Evolutionary conservation across 2,797 vertebrate genomes (phyloP).

Genomic region (Nannoperca obscura): DNA sequence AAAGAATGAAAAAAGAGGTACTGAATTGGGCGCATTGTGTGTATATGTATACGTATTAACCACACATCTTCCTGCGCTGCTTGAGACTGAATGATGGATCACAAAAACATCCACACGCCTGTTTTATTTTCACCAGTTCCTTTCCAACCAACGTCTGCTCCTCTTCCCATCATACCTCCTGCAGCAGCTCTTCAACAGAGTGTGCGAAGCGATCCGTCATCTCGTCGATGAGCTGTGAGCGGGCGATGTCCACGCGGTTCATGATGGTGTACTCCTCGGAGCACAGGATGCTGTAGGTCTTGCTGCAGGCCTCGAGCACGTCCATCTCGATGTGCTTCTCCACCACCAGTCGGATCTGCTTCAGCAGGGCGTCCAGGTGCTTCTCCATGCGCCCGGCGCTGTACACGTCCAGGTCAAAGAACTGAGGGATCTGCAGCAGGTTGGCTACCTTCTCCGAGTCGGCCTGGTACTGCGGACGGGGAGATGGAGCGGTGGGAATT

Average conservation of each 20-base stretch:
- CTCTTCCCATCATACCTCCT: conserved; percentile 86
- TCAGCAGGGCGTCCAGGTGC: conserved; percentile 96
- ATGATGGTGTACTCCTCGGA: conserved; percentile 99
- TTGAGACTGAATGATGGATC: not conserved
- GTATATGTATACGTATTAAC: not conserved
- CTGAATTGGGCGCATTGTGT: no score
- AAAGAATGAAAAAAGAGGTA: no score
- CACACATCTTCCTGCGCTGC: not conserved
- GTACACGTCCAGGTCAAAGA: conserved; percentile 98
- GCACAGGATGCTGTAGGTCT: conserved; percentile 99
- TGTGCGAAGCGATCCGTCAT: conserved; percentile 96
- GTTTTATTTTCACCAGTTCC: not conserved
- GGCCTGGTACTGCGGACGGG: conserved; percentile 89
- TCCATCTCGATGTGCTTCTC: conserved; percentile 98
- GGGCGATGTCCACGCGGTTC: conserved; percentile 98
- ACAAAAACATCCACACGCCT: not conserved
- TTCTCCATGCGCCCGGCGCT: conserved; percentile 88
- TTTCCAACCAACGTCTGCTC: not conserved
- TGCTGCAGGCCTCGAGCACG: conserved; percentile 98
- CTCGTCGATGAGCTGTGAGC: conserved; percentile 98
- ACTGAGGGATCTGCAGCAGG: conserved; percentile 97
- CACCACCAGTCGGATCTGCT: conserved; percentile 98
- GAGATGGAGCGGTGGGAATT: not conserved
- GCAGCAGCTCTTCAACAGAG: conserved; percentile 96
- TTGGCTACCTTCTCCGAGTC: conserved; percentile 99